These are phyloP conservation scores for Sitodiplosis mosellana DNA, from an alignment of 1,140 invertebrate species.

Conservation along the genomic window DNA sequence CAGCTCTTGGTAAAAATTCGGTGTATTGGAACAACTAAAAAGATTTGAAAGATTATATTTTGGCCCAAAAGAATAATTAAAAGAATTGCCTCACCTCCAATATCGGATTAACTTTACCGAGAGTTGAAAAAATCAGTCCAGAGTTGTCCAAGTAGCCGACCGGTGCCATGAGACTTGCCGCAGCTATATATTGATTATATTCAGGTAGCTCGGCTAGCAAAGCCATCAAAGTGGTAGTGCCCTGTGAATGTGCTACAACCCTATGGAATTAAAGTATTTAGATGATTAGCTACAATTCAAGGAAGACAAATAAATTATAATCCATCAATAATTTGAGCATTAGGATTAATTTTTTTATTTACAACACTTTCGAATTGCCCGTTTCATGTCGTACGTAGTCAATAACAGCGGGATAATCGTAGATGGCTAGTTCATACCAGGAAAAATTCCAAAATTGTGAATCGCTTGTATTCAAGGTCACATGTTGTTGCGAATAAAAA, in stretches of 20 bases:
- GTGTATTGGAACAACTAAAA: conserved; percentile 24
- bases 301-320: too few species aligned
- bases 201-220: conserved; percentile 34
- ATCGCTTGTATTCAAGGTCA: conserved; percentile 31
- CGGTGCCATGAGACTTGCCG: conserved; percentile 41
- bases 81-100: not conserved
- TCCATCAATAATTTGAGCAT: too few species aligned
- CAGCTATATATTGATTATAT: conserved; percentile 38
- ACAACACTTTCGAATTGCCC: conserved; percentile 26
- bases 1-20: conserved; percentile 34
- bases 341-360: too few species aligned
- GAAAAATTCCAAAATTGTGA: conserved; percentile 31
- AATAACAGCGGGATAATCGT: conserved; percentile 46
- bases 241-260: conserved; percentile 44
- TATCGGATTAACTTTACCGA: conserved; percentile 18
- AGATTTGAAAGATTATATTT: conserved; percentile 1
- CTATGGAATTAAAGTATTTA: too few species aligned
- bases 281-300: too few species aligned
- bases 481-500: conserved; percentile 39
- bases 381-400: conserved; percentile 41
- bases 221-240: conserved; percentile 33
- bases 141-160: conserved; percentile 38
- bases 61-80: not conserved
- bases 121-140: conserved; percentile 13
- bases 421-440: conserved; percentile 51